Conservation (phyloP, 1,140 invertebrate species). For the Lucilia sericata region DNA sequence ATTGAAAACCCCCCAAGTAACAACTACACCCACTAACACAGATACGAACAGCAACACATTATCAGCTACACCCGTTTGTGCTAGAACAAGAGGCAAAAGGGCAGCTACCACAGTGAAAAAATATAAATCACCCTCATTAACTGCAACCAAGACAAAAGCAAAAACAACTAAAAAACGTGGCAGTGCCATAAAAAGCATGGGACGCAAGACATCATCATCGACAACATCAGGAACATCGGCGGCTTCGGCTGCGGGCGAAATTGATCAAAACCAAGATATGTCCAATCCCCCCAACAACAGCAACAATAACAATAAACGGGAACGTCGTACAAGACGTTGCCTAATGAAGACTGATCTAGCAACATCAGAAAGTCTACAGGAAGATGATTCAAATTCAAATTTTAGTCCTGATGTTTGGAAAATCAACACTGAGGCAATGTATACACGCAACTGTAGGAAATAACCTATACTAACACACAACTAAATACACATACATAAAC, state of each 20-base stretch:
- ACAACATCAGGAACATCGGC: slow-evolving; percentile 35
- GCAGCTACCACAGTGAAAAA: background rate
- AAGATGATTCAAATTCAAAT: slow-evolving; percentile 58
- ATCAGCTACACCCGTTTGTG: background rate
- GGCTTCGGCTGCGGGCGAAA: slow-evolving; percentile 60
- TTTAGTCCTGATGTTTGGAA: slow-evolving; percentile 58
- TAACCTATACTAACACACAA: slow-evolving; percentile 47
- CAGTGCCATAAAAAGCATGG: slow-evolving; percentile 56
- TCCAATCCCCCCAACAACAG: background rate
- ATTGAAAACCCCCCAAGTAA: slow-evolving; percentile 1
- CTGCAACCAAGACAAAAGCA: slow-evolving; percentile 24
- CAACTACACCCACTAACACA: background rate
- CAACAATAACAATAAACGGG: slow-evolving; percentile 31
- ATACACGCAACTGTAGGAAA: slow-evolving; percentile 62
- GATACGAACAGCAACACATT: background rate
- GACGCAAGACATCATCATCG: slow-evolving; percentile 39
- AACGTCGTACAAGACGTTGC: slow-evolving; percentile 60
- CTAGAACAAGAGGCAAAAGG: slow-evolving; percentile 18
- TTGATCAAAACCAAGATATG: slow-evolving; percentile 50
- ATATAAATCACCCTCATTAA: background rate
- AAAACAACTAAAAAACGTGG: slow-evolving; percentile 57
- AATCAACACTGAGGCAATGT: slow-evolving; percentile 63
- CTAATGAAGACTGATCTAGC: slow-evolving; percentile 63
- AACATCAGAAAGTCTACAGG: slow-evolving; percentile 47
- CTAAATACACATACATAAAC: no score